phyloP scores from a whole-genome alignment of 2,797 vertebrate species.

The Coranthus polyacanthus region DNA sequence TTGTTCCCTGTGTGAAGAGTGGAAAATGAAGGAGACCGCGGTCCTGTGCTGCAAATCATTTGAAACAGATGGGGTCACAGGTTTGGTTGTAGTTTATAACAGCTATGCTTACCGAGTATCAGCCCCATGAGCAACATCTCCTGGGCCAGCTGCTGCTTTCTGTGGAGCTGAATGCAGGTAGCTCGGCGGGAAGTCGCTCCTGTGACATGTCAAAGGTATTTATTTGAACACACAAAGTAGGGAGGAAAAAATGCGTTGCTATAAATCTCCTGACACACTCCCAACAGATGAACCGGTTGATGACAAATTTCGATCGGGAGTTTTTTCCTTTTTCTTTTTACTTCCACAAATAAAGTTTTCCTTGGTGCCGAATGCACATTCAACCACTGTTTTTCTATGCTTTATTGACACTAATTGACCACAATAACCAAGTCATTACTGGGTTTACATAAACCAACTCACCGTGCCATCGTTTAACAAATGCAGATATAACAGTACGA shows the following conservation, averaged over 20 bases:
- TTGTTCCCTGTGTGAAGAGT: slow-evolving; percentile 72
- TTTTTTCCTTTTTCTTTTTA: slow-evolving; percentile 29
- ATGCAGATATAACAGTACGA: too few species aligned
- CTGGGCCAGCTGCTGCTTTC: slow-evolving; percentile 42
- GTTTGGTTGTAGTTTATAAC: slow-evolving; percentile 73
- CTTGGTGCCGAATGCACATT: background rate
- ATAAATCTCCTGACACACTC: slow-evolving; percentile 36
- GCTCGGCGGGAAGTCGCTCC: slow-evolving; percentile 28
- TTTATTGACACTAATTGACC: background rate
- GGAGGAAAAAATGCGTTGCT: slow-evolving; percentile 35
- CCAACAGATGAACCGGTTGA: background rate
- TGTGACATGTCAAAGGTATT: slow-evolving; percentile 49
- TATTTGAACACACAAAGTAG: slow-evolving; percentile 41
- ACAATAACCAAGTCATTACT: background rate
- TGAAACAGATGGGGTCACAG: slow-evolving; percentile 72
- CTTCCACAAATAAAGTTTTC: too few species aligned
- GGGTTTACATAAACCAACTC: background rate
- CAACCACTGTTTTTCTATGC: background rate
- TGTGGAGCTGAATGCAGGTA: slow-evolving; percentile 31
- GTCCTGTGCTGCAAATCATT: slow-evolving; percentile 78
- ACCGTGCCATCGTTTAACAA: too few species aligned
- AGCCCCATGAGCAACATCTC: slow-evolving; percentile 33
- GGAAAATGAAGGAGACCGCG: slow-evolving; percentile 63
- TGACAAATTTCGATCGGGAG: slow-evolving; percentile 29
- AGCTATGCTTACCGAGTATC: slow-evolving; percentile 55